Conservation (phyloP, 2,888 invertebrate species). For the Volucella inanis region DNA sequence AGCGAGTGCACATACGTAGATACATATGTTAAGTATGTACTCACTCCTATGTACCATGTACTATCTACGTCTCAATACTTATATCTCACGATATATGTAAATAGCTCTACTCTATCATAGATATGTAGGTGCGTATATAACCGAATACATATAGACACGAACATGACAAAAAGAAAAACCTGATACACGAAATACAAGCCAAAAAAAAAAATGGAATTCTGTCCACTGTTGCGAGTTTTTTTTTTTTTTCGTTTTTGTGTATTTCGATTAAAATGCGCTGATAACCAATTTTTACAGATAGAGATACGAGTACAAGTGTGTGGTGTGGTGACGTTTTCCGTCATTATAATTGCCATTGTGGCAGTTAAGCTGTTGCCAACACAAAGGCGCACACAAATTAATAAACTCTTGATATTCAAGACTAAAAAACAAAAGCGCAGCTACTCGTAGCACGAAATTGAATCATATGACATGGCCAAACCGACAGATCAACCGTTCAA, state of each 20-base stretch:
- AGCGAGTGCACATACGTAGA: slow-evolving; percentile 40
- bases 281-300: slow-evolving; percentile 58
- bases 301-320: slow-evolving; percentile 24
- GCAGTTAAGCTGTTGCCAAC: no score
- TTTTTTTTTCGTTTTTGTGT: slow-evolving; percentile 20
- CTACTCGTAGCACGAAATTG: slow-evolving; percentile 15
- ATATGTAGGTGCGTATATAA: slow-evolving; percentile 46
- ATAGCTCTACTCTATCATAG: not conserved
- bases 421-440: slow-evolving; percentile 23
- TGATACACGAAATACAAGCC: slow-evolving; percentile 46
- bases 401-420: no score
- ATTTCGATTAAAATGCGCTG: slow-evolving; percentile 68
- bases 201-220: slow-evolving; percentile 27
- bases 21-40: not conserved
- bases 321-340: not conserved
- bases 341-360: no score
- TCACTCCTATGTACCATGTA: slow-evolving; percentile 26
- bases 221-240: slow-evolving; percentile 20
- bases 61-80: slow-evolving; percentile 1
- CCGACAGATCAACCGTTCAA: no score
- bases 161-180: slow-evolving; percentile 32
- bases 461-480: slow-evolving; percentile 13
- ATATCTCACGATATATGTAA: slow-evolving; percentile 6
- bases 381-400: not conserved
- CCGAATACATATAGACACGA: slow-evolving; percentile 48